Conservation (phyloP, 1,140 invertebrate genomes). For the Anastatus disparis region DNA sequence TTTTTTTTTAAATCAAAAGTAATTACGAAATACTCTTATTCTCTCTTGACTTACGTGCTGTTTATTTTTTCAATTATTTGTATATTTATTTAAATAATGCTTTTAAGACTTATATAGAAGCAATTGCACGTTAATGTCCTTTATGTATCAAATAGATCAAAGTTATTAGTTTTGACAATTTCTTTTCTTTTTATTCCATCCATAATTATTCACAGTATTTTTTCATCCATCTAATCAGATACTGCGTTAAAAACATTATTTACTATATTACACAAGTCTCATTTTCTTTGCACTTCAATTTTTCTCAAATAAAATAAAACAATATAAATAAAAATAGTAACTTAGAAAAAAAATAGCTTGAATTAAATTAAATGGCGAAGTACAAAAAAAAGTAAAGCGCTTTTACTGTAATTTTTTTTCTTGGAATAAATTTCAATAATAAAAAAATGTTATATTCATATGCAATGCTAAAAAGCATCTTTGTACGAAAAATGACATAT, state of each 20-base stretch:
- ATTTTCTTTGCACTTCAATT: slow-evolving; percentile 15
- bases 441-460: neutral
- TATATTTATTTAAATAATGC: neutral
- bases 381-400: slow-evolving; percentile 27
- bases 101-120: neutral
- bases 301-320: neutral
- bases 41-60: neutral
- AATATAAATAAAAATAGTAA: neutral
- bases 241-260: neutral
- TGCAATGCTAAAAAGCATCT: neutral
- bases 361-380: slow-evolving; percentile 10
- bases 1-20: neutral
- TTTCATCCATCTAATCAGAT: neutral
- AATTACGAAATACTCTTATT: neutral
- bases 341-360: slow-evolving; percentile 3
- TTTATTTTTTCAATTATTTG: neutral
- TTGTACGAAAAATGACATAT: too few relatives aligned
- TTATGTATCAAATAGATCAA: too few relatives aligned
- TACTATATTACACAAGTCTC: neutral
- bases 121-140: too few relatives aligned
- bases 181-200: slow-evolving; percentile 2
- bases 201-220: slow-evolving; percentile 14
- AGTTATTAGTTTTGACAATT: too few relatives aligned
- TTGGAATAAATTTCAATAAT: neutral
- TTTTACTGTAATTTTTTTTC: slow-evolving; percentile 8